Percentiles rank a stretch among this genome's conserved stretches.
Evolutionary conservation across 2,113 vertebrate species (phyloP).

Genomic region (Rhea americana): DNA sequence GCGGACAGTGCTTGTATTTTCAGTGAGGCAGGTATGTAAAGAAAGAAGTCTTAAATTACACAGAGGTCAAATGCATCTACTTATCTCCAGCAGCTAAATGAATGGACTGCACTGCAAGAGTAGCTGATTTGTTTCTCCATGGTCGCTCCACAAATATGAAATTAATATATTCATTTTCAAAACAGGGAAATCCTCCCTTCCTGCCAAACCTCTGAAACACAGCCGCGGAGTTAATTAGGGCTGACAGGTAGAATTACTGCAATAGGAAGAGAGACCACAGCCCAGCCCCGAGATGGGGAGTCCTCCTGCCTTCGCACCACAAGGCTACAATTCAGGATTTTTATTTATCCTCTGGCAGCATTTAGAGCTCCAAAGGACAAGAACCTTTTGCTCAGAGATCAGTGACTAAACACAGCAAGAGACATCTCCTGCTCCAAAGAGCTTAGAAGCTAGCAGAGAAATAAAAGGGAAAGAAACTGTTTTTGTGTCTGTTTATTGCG

Average conservation of each 20-base stretch:
- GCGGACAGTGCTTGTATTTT: background rate
- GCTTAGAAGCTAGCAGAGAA: background rate
- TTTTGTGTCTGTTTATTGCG: background rate
- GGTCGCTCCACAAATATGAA: background rate
- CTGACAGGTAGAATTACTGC: slow-evolving; percentile 37
- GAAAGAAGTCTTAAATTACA: background rate
- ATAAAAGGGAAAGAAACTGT: background rate
- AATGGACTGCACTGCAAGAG: background rate
- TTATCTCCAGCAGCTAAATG: background rate
- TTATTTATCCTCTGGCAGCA: background rate
- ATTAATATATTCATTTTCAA: slow-evolving; percentile 22
- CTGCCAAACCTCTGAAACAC: slow-evolving; percentile 27
- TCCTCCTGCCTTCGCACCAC: background rate
- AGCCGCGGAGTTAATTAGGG: background rate
- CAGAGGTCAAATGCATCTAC: background rate
- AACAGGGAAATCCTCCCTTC: slow-evolving; percentile 30
- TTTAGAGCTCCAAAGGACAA: background rate
- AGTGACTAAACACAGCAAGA: slow-evolving; percentile 14
- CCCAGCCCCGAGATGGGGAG: background rate
- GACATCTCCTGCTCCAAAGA: background rate
- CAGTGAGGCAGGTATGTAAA: background rate
- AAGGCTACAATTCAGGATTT: background rate
- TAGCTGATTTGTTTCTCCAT: background rate
- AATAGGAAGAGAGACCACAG: background rate
- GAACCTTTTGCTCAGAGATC: background rate